Base-by-base conservation (phyloP, 2,113 vertebrate species). In the Cebus imitator region DNA sequence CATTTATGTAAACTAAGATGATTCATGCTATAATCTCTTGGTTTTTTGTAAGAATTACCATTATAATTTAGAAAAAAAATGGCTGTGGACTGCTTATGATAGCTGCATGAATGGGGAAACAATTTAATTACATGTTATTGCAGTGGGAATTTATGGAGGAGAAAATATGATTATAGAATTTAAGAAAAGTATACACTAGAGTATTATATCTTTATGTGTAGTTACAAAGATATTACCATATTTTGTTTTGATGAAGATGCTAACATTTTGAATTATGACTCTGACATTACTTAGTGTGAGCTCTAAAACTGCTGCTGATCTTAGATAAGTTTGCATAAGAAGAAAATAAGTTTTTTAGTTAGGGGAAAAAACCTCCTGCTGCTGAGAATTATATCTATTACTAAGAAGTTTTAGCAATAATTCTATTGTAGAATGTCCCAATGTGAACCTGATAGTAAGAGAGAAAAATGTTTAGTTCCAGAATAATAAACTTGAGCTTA, bases 51-150 rank as follows among this genome's bases (percentile, higher is more conserved):
- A 88, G 58, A 95, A 80, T 93, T 83, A 84, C 57, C 45, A 30
- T 90, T 57, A 76, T 23, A 92, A 75, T 45, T 88, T n/a, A 57
- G 66, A 35, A 10, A 25, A 25, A 97, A 94, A 85, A 35, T 70
- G n/a, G 17, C 55, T 84, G n/a, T 52, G 17, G 40, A 43, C 43
- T 89, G 57, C 58, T 90, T 94, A 68, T 87, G 68, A 95, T 58
- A 70, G 11, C 52, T 72, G 10, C 48, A 50, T 57, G 61, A 91
- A 79, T 52, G 27, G 23, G 45, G 27, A 6, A 48, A 61, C 87
- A 87, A 95, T 95, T 87, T 70, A 80, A 57, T 96, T 92, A 90
- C 21, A 52, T 90, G 88, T 81, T 96, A 92, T 58, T 96, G 85
- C 82, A 94, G 40, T 68, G 14, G 75, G 48, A 84, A 40, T 84